Evolutionary conservation across 2,113 vertebrate genomes (phyloP), one percentile per base, ranked within the genome.

Genomic region (Rynchops niger): DNA sequence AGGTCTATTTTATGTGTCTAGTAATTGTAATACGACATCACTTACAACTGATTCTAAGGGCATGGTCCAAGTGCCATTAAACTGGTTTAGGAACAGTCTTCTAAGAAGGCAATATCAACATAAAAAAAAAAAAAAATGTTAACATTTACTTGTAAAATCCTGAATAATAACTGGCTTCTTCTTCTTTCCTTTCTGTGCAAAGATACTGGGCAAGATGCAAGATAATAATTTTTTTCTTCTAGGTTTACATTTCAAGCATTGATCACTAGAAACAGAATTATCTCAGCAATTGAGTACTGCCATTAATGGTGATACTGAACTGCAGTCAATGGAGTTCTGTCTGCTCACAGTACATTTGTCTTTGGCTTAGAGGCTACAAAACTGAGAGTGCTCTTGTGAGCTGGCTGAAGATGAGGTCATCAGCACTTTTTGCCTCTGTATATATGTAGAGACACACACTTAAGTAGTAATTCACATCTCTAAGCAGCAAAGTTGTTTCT

Each of bases 381-480:
- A 26, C 45, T 45, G 30, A 66, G 73, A 8, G 79, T 71, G 55
- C 72, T 85, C 83, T 87, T 89, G 58, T 63, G 53, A 93, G 67
- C 67, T 58, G 43, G 70, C 47, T 82, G 63, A 78, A 92, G 77
- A 96, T 96, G 92, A 96, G 77, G 66, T 97, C 95, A 97, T 90
- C 90, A 90, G 69, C 90, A 79, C 92, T 93, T 93, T 84, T 76
- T 91, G 93, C 96, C 96, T 91, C 92, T 82, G 77, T 91, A 85
- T 94, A 16, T 89, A 92, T 29, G 69, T 69, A 81, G 50, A 81
- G 71, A 92, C 62, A 58, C 52, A 81, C 85, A 87, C 47, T 91
- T 26, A 52, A 90, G 69, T 29, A 85, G 92, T 97, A 96, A 96
- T 94, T 94, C 97, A 95, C 72, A 94, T 95, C 90, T 95, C 94